A percentile compares a stretch with the other conserved stretches of the same genome.
Evolutionary conservation across 2,797 vertebrate species (phyloP).

Genomic region (Anabas testudineus): DNA sequence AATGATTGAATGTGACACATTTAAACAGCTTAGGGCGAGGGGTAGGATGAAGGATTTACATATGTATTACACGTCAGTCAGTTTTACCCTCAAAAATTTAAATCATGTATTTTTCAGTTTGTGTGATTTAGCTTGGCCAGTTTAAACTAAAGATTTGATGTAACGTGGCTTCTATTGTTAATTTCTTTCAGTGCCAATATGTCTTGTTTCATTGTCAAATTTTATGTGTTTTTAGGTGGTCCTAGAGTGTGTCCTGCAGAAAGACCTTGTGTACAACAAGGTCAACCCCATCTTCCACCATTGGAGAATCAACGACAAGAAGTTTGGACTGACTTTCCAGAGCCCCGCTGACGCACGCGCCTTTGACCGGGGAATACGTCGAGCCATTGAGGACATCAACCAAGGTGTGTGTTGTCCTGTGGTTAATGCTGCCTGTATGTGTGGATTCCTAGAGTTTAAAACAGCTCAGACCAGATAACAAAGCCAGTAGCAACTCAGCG

Average conservation of each 20-base stretch:
- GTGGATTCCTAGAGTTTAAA: conserved; percentile 7
- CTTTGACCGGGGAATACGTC: conserved; percentile 95
- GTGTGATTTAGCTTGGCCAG: neutral
- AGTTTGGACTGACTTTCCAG: conserved; percentile 99
- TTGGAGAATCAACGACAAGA: conserved; percentile 98
- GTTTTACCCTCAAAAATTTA: conserved; percentile 21
- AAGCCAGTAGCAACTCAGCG: conserved; percentile 22
- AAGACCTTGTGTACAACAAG: conserved; percentile 97
- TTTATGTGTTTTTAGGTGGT: conserved; percentile 87
- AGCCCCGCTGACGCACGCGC: conserved; percentile 98
- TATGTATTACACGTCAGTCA: conserved; percentile 17
- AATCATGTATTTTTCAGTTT: conserved; percentile 32
- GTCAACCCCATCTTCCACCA: conserved; percentile 99
- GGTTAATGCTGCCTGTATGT: conserved; percentile 7
- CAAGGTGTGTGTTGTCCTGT: conserved; percentile 85
- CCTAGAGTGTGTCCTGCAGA: conserved; percentile 96
- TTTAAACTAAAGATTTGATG: neutral
- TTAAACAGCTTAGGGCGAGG: conserved; percentile 48
- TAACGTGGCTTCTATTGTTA: neutral
- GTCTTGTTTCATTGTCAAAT: conserved; percentile 22
- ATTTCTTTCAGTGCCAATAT: neutral
- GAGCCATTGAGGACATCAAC: conserved; percentile 95
- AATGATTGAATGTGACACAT: conserved; percentile 57
- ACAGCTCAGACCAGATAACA: conserved; percentile 41
- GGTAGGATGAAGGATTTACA: conserved; percentile 49